A percentile compares a stretch with the other conserved stretches of the same genome.
Conservation (phyloP, 2,888 invertebrate species). For the Hypomecis punctinalis region DNA sequence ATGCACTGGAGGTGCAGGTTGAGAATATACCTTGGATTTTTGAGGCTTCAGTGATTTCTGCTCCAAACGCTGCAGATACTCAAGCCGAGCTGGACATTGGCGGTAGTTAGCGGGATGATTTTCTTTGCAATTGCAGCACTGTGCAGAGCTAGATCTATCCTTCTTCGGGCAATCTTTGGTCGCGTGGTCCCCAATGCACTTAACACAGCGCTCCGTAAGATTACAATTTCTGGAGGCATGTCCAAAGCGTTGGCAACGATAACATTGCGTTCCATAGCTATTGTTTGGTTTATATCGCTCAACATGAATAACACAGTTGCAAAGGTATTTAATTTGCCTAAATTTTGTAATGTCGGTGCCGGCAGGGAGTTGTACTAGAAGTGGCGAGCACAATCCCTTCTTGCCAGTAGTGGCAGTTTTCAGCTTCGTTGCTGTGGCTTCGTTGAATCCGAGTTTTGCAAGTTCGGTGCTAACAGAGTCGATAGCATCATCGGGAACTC, state of each 20-base stretch:
- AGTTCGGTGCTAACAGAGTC: neutral
- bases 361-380: slow-evolving; percentile 15
- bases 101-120: slow-evolving; percentile 17
- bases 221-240: slow-evolving; percentile 21
- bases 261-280: slow-evolving; percentile 12
- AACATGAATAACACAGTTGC: slow-evolving; percentile 3
- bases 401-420: neutral
- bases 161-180: slow-evolving; percentile 16
- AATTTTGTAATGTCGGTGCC: slow-evolving; percentile 2
- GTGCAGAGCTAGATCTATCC: slow-evolving; percentile 5
- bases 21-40: neutral
- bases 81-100: neutral
- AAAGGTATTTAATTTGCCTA: slow-evolving; percentile 8
- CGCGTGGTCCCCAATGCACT: slow-evolving; percentile 11
- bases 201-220: slow-evolving; percentile 10
- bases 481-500: slow-evolving; percentile 2
- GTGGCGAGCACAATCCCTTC: neutral
- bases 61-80: slow-evolving; percentile 6
- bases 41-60: neutral
- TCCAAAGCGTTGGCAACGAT: slow-evolving; percentile 20
- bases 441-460: slow-evolving; percentile 1
- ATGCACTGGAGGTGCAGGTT: neutral
- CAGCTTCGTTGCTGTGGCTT: neutral
- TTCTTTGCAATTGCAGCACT: slow-evolving; percentile 23
- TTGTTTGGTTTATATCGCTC: slow-evolving; percentile 12